Conservation (phyloP, 2,888 invertebrate genomes). For the Portevinia maculata region DNA sequence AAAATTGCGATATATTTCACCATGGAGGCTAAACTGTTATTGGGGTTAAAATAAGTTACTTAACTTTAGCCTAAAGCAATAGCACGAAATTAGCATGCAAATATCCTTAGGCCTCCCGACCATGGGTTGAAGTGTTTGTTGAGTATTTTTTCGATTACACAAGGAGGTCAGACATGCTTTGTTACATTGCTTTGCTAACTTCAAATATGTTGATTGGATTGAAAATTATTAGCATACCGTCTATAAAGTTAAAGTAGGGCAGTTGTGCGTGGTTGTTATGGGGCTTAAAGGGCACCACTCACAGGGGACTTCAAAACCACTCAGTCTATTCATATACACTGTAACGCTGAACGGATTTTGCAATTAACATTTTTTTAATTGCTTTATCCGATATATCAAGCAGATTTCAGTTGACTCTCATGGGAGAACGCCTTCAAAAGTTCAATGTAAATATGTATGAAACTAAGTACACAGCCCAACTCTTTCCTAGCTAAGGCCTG, state of each 20-base stretch:
- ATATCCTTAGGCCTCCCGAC: slow-evolving; percentile 32
- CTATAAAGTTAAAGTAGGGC: slow-evolving; percentile 33
- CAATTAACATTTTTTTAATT: slow-evolving; percentile 48
- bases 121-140: slow-evolving; percentile 9
- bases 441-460: slow-evolving; percentile 4
- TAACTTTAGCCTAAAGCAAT: slow-evolving; percentile 12
- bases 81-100: slow-evolving; percentile 55
- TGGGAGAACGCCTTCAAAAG: neutral
- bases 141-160: neutral
- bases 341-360: slow-evolving; percentile 13
- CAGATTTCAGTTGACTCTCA: slow-evolving; percentile 15
- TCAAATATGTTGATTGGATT: slow-evolving; percentile 48
- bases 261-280: slow-evolving; percentile 58
- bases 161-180: slow-evolving; percentile 34
- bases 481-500: neutral
- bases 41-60: slow-evolving; percentile 45
- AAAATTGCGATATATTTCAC: slow-evolving; percentile 42
- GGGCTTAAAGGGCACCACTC: slow-evolving; percentile 37
- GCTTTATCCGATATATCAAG: slow-evolving; percentile 43
- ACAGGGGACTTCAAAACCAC: slow-evolving; percentile 28
- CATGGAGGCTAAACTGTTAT: slow-evolving; percentile 48
- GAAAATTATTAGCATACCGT: slow-evolving; percentile 43
- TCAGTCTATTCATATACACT: slow-evolving; percentile 2
- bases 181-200: slow-evolving; percentile 28
- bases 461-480: neutral